phyloP scores from a whole-genome alignment of 2,113 vertebrate species.

The Cebus imitator region DNA sequence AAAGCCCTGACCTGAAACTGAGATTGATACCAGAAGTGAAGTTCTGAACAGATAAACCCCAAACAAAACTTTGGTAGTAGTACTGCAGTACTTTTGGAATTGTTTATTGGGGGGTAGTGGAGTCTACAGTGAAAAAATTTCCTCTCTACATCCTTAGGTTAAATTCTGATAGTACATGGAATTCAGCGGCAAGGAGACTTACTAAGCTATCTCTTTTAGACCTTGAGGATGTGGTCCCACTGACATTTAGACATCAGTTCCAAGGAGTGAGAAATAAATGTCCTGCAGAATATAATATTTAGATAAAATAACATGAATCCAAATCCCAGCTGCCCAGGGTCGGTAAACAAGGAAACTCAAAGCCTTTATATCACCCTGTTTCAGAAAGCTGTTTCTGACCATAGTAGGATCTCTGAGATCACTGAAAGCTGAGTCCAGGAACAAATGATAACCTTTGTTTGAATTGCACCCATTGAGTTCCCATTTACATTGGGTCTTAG shows the following conservation, averaged over 20 bases:
- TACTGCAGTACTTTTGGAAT: neutral
- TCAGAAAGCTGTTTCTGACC: neutral
- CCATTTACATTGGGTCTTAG: neutral
- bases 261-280: neutral
- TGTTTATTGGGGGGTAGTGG: neutral
- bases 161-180: neutral
- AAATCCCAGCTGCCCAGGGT: neutral
- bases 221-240: neutral
- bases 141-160: neutral
- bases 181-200: neutral
- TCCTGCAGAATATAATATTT: neutral
- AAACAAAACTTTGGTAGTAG: neutral
- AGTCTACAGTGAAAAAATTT: neutral
- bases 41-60: neutral
- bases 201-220: neutral
- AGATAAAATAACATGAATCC: neutral
- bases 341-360: neutral
- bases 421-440: neutral
- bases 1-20: neutral
- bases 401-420: neutral
- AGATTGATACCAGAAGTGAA: neutral
- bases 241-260: neutral
- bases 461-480: neutral
- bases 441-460: neutral
- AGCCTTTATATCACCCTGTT: neutral